These are phyloP conservation scores for Gadus chalcogrammus DNA, from an alignment of 2,113 vertebrate species.

Conservation along the genomic window DNA sequence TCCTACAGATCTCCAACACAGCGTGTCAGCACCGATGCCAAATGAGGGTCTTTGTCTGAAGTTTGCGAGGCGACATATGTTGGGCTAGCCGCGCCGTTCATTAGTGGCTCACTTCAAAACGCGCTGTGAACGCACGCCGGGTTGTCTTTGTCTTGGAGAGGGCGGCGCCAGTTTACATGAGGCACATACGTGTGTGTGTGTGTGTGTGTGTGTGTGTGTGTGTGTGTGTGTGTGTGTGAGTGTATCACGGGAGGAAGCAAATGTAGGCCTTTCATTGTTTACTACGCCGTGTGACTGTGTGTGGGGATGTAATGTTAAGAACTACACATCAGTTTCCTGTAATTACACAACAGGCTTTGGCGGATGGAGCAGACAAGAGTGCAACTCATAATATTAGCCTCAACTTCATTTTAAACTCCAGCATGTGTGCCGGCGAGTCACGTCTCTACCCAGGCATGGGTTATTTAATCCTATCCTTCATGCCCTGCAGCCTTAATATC, in stretches of 20 bases:
- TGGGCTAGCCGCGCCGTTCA: conserved; percentile 36
- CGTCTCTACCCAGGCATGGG: conserved; percentile 49
- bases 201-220: too few relatives aligned
- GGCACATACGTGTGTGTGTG: too few relatives aligned
- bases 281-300: too few relatives aligned
- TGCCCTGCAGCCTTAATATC: conserved; percentile 53
- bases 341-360: too few relatives aligned
- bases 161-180: too few relatives aligned
- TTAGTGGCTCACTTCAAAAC: conserved; percentile 59
- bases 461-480: conserved; percentile 54
- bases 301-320: too few relatives aligned
- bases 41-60: conserved; percentile 55
- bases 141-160: too few relatives aligned
- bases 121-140: too few relatives aligned
- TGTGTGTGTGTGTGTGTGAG: too few relatives aligned
- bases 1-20: conserved; percentile 66
- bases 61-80: conserved; percentile 58
- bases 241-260: too few relatives aligned
- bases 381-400: conserved; percentile 22
- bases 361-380: background rate
- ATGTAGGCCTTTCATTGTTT: too few relatives aligned
- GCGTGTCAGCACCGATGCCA: conserved; percentile 56
- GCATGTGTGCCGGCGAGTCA: conserved; percentile 42
- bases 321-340: too few relatives aligned
- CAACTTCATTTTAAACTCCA: conserved; percentile 39